Evolutionary conservation across 1,140 invertebrate species (phyloP).

Genomic region (Bombus fervidus): DNA sequence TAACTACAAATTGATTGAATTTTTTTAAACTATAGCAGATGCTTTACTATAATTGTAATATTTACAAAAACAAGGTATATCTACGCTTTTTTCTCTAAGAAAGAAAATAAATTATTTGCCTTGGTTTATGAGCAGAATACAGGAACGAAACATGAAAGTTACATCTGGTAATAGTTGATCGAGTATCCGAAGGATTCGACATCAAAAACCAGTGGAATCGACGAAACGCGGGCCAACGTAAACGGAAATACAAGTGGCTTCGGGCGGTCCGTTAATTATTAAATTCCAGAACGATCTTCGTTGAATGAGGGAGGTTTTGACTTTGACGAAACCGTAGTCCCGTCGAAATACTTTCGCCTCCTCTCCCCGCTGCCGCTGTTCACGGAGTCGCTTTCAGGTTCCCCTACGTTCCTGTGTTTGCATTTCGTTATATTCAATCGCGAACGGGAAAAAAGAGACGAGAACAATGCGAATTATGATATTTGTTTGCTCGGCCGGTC

Average conservation of each 20-base stretch:
- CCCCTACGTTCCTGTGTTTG: slow-evolving; percentile 78
- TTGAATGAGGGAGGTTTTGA: slow-evolving; percentile 27
- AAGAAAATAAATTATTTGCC: background rate
- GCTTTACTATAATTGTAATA: background rate
- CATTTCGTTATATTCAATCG: slow-evolving; percentile 83
- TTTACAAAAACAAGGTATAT: background rate
- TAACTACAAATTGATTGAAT: too few species aligned
- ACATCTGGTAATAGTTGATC: background rate
- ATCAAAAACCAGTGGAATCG: slow-evolving; percentile 2
- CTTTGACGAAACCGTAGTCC: slow-evolving; percentile 26
- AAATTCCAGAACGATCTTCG: slow-evolving; percentile 52
- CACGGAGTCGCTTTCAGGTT: slow-evolving; percentile 58
- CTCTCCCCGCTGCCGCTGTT: background rate
- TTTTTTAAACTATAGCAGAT: background rate
- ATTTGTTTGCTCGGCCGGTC: slow-evolving; percentile 79
- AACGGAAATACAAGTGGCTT: slow-evolving; percentile 38
- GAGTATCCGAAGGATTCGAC: background rate
- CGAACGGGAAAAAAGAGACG: slow-evolving; percentile 74
- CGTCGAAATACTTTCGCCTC: slow-evolving; percentile 28
- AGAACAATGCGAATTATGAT: slow-evolving; percentile 82
- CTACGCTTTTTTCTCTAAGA: background rate
- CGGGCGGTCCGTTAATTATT: slow-evolving; percentile 51
- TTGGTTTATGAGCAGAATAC: background rate
- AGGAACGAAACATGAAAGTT: background rate
- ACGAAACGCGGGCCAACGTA: background rate